Evolutionary conservation across 2,888 invertebrate species (phyloP).

Genomic region (Neoascia interrupta): DNA sequence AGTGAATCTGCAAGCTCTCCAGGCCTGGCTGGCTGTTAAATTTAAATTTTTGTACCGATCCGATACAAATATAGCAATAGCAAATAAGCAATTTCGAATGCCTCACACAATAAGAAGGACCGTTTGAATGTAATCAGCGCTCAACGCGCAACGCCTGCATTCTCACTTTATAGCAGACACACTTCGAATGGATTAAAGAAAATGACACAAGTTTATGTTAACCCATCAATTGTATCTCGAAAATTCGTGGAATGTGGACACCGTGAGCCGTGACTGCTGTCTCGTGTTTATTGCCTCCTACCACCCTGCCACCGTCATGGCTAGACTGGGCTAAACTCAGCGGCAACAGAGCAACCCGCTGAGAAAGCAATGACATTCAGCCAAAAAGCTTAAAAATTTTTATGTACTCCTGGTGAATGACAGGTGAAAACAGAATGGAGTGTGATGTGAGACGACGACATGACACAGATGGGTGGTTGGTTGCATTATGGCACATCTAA

Average conservation of each 20-base stretch:
- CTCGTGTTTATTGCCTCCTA: conserved; percentile 23
- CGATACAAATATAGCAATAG: no score
- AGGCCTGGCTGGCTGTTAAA: no score
- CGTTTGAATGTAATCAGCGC: no score
- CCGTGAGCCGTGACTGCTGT: conserved; percentile 6
- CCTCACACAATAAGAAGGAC: not conserved
- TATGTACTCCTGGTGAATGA: conserved; percentile 39
- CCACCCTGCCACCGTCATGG: not conserved
- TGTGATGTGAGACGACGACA: conserved; percentile 30
- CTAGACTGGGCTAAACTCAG: not conserved
- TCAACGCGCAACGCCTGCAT: conserved; percentile 32
- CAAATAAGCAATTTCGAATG: no score
- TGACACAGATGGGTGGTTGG: no score
- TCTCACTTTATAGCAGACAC: not conserved
- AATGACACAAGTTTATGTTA: conserved; percentile 33
- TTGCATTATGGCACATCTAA: no score
- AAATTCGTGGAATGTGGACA: conserved; percentile 43
- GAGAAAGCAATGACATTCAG: not conserved
- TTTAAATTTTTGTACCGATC: no score
- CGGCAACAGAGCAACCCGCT: not conserved
- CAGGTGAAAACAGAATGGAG: conserved; percentile 62
- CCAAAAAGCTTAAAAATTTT: conserved; percentile 14
- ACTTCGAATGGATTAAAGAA: conserved; percentile 1
- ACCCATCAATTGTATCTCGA: conserved; percentile 49
- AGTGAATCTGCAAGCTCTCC: no score